These are phyloP conservation scores for Trachelus iudaicus DNA, from an alignment of 2,888 invertebrate species.

Conservation along the genomic window DNA sequence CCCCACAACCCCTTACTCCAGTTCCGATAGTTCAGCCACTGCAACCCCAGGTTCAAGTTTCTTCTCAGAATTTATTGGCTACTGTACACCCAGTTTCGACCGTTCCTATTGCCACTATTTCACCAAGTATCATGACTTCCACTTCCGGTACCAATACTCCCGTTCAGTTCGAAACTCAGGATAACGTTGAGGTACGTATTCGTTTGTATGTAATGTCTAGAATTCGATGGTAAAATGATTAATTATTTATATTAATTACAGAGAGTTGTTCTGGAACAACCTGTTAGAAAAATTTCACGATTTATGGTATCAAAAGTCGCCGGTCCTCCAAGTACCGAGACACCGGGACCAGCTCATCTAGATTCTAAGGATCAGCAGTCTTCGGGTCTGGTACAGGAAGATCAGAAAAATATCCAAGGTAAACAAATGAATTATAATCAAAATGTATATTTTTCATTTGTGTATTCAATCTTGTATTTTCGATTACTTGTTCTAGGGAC, in stretches of 20 bases:
- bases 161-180: conserved; percentile 48
- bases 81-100: conserved; percentile 40
- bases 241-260: conserved; percentile 9
- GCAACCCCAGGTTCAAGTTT: conserved; percentile 20
- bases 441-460: neutral
- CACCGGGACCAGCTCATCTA: neutral
- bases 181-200: conserved; percentile 40
- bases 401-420: neutral
- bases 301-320: conserved; percentile 75
- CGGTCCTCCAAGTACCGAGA: conserved; percentile 49
- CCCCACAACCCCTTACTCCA: conserved; percentile 51
- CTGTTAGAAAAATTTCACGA: conserved; percentile 80
- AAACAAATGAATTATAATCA: neutral
- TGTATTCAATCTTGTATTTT: neutral
- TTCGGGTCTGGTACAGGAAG: neutral
- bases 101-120: conserved; percentile 49
- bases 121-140: conserved; percentile 43
- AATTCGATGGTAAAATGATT: neutral
- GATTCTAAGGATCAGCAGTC: conserved; percentile 15
- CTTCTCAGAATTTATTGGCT: conserved; percentile 36
- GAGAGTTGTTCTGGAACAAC: conserved; percentile 51
- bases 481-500: neutral
- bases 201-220: neutral
- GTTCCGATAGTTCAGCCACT: conserved; percentile 40
- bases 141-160: conserved; percentile 50